Evolutionary conservation across 2,888 invertebrate species (phyloP), one percentile per base, ranked within the genome.

Genomic region (Belgica antarctica): DNA sequence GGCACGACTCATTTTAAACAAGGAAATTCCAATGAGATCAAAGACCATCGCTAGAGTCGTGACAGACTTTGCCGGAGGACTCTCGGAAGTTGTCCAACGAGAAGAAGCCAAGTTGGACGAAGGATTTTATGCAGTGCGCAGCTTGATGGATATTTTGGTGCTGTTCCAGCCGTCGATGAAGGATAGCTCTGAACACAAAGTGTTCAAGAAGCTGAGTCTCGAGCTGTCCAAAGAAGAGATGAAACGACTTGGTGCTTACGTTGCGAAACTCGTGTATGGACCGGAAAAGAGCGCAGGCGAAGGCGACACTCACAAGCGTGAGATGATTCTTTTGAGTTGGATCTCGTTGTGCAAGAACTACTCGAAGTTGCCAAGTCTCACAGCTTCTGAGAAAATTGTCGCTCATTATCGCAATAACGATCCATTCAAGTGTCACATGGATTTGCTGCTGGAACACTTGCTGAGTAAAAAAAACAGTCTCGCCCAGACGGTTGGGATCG

Each of bases 161-260:
- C 25, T 59, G 59, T 59, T 59, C 22, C 59, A 59, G n/a, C 59
- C 59, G 3, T 24, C 25, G 15, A 59, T 59, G 59, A 2, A 5
- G 8, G 27, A 2, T 3, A 1, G 12, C 2, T 27, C 5, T 8
- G 10, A 19, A 2, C 24, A 25, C 22, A n/a, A 15, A 25, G 27
- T 27, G 7, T 59, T 59, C 59, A 59, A 1, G n/a, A 27, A 4
- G 3, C 2, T 27, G 12, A n/a, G 1, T 3, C 2, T 59, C 3
- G 2, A 22, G 2, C 4, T 59, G 1, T 4, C 1, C 3, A 59
- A 59, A 15, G 8, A 24, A 8, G 2, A 8, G 4, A 15, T 59
- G 5, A 1, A 15, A 25, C 3, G 7, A 4, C 4, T 59, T 3
- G 59, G 27, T 4, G 5, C 5, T 22, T 24, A 12, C 2, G 59